Base-by-base conservation (phyloP, 2,113 vertebrate species). In the Grammomys surdaster region DNA sequence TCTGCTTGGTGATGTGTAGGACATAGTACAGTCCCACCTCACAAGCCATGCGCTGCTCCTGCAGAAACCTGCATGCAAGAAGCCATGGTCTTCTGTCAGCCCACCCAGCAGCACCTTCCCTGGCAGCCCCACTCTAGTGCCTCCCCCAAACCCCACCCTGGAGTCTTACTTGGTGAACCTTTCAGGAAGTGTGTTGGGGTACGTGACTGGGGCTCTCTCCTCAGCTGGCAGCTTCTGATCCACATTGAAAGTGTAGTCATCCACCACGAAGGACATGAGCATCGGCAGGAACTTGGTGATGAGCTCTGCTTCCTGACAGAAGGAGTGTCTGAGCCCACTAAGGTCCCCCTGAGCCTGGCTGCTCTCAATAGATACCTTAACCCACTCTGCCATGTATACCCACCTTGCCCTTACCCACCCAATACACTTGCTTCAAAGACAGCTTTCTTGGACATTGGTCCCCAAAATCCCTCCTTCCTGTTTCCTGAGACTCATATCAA, bases 261-360 rank as follows among this genome's bases (percentile, higher is more conserved):
- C 99, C 88, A 99, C 99, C 97, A 99, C 99, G 7, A 99, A 99
- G 7, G 99, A 99, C 99, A 99, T 99, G 98, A 99, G 98, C 94
- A 99, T 98, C 0, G 99, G 99, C 94, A 99, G 98, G 98, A 99
- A 99, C 96, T 98, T 99, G 0, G 99, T 99, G 97, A 99, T 99
- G 80, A 99, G 96, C 93, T 99, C 99, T 17, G 98, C 92, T 93
- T 99, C 99, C 99, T 99, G 89, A 14, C 10, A 69, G 88, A 1
- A 31, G 9, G n/a, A 54, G 51, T 89, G 94, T 36, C 77, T 46
- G 40, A 56, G 60, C 1, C 33, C 40, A 33, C 10, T 56, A 63
- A 43, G 56, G n/a, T 24, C 56, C 40, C 56, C 24, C 12, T 58
- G 40, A 20, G 1, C 73, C 40, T 3, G 2, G 28, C 56, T 60